A percentile compares a stretch with the other conserved stretches of the same genome.
These are phyloP conservation scores for Stylophora pistillata DNA, from an alignment of 64 coral and sea anemone species.

Conservation along the genomic window DNA sequence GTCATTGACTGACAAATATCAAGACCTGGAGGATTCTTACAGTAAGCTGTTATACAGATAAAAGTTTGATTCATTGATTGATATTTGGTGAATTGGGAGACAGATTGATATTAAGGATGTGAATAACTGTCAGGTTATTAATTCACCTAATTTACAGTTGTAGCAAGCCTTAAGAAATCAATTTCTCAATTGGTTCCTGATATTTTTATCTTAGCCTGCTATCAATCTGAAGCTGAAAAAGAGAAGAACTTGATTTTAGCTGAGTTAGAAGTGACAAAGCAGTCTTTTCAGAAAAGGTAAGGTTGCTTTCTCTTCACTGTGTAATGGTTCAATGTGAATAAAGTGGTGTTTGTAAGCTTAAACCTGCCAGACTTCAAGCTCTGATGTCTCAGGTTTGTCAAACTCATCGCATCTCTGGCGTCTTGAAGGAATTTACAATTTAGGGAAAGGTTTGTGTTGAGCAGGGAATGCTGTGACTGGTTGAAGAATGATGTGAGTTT, in stretches of 20 bases:
- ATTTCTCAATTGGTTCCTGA: neutral
- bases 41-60: neutral
- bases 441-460: too few species aligned
- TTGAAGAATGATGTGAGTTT: too few species aligned
- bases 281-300: conserved; percentile 49
- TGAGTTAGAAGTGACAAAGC: conserved; percentile 51
- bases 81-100: neutral
- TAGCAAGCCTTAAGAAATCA: too few species aligned
- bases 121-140: too few species aligned
- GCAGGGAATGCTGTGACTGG: too few species aligned
- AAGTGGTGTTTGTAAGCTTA: neutral
- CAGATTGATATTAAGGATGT: too few species aligned
- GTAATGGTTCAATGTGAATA: neutral
- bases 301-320: neutral
- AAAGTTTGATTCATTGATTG: neutral
- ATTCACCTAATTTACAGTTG: too few species aligned
- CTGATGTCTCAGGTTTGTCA: too few species aligned
- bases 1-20: conserved; percentile 47
- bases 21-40: conserved; percentile 38
- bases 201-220: conserved; percentile 9
- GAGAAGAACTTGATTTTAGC: conserved; percentile 36
- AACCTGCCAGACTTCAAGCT: too few species aligned
- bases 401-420: too few species aligned
- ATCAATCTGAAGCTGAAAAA: conserved; percentile 21
- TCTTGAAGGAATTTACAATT: too few species aligned